Evolutionary conservation across 2,888 invertebrate genomes (phyloP).

Genomic region (Marasmarcha lunaedactyla): DNA sequence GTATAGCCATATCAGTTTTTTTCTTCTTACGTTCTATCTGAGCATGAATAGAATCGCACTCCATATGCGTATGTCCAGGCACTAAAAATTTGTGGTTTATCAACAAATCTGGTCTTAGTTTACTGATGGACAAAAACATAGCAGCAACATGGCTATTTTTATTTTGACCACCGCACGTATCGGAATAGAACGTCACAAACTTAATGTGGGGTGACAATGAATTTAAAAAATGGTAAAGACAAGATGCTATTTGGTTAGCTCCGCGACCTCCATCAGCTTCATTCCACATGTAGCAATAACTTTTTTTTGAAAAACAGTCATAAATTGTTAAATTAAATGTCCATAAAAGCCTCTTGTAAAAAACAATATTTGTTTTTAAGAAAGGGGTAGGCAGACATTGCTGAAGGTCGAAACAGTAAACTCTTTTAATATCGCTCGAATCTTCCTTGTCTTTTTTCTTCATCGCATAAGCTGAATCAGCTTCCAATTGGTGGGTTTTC

Average conservation of each 20-base stretch:
- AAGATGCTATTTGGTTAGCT: constrained; percentile 2
- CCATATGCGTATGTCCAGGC: too few relatives aligned
- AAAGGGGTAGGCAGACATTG: constrained; percentile 17
- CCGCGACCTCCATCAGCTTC: too few relatives aligned
- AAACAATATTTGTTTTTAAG: constrained; percentile 13
- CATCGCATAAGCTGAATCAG: not conserved
- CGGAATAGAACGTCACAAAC: too few relatives aligned
- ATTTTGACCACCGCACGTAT: not conserved
- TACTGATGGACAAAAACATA: constrained; percentile 2
- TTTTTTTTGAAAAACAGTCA: too few relatives aligned
- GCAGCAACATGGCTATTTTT: constrained; percentile 3
- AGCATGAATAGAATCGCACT: too few relatives aligned
- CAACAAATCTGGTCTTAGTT: constrained; percentile 1
- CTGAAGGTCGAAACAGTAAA: constrained; percentile 15
- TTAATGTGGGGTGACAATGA: not conserved
- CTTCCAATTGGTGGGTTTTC: not conserved
- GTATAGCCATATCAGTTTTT: constrained; percentile 6
- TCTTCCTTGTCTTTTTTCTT: not conserved
- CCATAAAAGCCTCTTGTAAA: constrained; percentile 16
- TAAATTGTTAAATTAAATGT: too few relatives aligned
- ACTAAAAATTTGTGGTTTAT: too few relatives aligned
- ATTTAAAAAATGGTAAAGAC: not conserved
- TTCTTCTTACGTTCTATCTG: not conserved
- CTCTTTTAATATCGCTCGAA: constrained; percentile 1
- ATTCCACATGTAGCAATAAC: too few relatives aligned